Evolutionary conservation across 1,140 invertebrate species (phyloP), one percentile per base, ranked within the genome.

Genomic region (Neodiprion pinetum): DNA sequence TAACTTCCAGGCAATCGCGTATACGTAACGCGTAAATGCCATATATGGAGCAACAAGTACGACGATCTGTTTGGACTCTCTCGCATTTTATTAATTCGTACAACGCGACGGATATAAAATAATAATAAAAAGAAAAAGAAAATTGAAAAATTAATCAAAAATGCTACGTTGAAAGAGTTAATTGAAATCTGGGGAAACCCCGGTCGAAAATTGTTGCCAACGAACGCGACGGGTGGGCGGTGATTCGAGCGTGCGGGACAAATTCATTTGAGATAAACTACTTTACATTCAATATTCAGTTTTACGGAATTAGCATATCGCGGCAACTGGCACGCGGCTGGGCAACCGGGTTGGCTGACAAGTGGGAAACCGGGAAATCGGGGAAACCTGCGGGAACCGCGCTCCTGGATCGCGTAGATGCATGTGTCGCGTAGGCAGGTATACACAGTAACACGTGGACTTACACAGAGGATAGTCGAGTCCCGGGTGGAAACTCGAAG

Each of bases 381-480:
- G 50, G 50, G 50, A 61, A 70, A 69, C 49, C 72, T 48, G 53
- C 23, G 70, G 69, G 70, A 70, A 70, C 70, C 68, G 65, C 28
- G 28, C 61, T 50, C 73, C 21, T 49, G 67, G 61, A 73, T 68
- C 71, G 61, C 17, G 65, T 9, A 70, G 8, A 49, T 14, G 14
- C 17, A 72, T 23, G 21, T 11, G 14, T 21, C 21, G 71, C n/a
- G 11, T 17, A 9, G 17, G 9, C 12, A 14, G 61, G 61, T 21
- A 23, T 23, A 47, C 73, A 79, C 80, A 83, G 81, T 79, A 82
- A 81, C 82, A 85, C 79, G 84, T 84, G 84, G 80, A 74, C 76
- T 75, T 76, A 83, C 81, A 84, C 77, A 74, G 77, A 69, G 28
- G 28, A 40, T 40, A 40, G 28, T 40, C 28, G 28, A 40, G 11